Base-by-base conservation (phyloP, 2,113 vertebrate species). In the Chlamydotis undulata region DNA sequence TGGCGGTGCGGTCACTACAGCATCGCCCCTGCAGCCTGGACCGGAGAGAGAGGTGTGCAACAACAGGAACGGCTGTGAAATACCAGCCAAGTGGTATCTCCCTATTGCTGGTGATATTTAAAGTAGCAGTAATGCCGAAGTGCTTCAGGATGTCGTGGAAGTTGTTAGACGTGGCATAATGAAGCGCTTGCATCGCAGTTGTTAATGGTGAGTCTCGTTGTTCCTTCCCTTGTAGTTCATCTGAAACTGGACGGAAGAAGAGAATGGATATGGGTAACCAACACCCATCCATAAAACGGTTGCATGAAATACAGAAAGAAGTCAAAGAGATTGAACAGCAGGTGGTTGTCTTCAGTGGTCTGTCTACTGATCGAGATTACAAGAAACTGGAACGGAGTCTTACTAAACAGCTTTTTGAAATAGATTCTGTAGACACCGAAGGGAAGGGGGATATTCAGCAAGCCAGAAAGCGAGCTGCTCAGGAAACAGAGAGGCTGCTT, bases 381-480 rank as follows among this genome's bases (percentile, higher is more conserved):
- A 99, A 98, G 97, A 98, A 98, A 4, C 91, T 99, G 94, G 99
- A 99, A 98, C 97, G 99, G 4, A 97, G 98, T 59, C 98, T 99
- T 47, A 99, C 98, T 0, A 98, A 98, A 25, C 98, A 99, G 65
- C 99, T 99, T 59, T 98, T 99, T 96, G 99, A 99, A 91, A 99
- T 99, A 64, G 99, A 99, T 97, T 98, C 99, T 86, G 99, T 99
- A 21, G 99, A 99, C 94, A 99, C 99, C 0, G 99, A 99, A 97
- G 99, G 99, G 8, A 98, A 98, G 22, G 97, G 98, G 0, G 99
- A 99, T 53, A 97, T 99, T 84, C 99, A 99, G 97, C 99, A 99
- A 82, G 99, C 98, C 2, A 97, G 99, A 6, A 99, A 99, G 96
- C 96, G 98, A 47, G 99, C 98, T 1, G 99, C 99, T 2, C 99